Conservation (phyloP, 2,113 vertebrate species). For the Hypocryptadius cinnamomeus region DNA sequence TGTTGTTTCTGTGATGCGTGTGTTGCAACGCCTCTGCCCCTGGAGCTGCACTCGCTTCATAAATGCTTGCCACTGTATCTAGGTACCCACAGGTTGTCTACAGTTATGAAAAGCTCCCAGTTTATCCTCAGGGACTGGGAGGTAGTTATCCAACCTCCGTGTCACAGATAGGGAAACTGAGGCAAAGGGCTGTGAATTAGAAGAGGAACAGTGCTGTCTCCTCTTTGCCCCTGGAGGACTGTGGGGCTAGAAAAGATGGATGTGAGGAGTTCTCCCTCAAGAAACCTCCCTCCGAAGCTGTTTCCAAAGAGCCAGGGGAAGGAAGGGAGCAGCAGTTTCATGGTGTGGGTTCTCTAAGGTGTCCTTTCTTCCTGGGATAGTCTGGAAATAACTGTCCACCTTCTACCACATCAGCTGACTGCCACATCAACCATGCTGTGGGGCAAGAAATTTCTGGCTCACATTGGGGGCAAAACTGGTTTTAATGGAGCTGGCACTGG, state of each 20-base stretch:
- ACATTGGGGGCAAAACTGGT: neutral
- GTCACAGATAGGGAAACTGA: neutral
- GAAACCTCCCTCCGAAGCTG: neutral
- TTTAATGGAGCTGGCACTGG: neutral
- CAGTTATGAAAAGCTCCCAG: neutral
- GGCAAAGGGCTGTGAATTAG: neutral
- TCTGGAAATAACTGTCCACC: neutral
- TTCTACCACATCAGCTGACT: neutral
- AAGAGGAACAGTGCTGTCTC: neutral
- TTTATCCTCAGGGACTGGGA: neutral
- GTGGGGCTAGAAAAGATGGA: neutral
- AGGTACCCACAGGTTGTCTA: neutral
- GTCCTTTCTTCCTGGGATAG: neutral
- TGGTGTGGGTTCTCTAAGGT: neutral
- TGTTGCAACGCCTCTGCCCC: neutral
- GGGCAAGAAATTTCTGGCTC: neutral
- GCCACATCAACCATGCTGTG: fast-evolving
- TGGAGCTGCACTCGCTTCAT: neutral
- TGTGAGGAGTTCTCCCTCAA: neutral
- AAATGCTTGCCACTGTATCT: neutral
- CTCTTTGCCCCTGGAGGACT: neutral
- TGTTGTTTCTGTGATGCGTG: neutral
- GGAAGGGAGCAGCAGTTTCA: neutral
- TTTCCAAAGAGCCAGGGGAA: neutral
- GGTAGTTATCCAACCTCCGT: neutral